Evolutionary conservation across 64 coral and sea anemone species (phyloP).

Genomic region (Acropora yongei): DNA sequence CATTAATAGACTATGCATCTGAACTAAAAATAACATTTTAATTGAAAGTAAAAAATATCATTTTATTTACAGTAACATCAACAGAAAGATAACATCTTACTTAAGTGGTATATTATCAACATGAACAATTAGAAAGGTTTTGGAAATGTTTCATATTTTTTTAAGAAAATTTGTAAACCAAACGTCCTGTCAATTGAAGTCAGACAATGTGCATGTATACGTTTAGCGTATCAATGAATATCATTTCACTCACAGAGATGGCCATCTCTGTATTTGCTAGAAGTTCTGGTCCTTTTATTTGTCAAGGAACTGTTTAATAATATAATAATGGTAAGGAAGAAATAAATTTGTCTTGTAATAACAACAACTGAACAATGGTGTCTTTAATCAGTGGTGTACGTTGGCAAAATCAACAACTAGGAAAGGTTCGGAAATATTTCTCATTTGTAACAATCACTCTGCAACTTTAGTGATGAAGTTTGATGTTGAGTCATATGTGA

Average conservation of each 20-base stretch:
- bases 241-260: slow-evolving; percentile 19
- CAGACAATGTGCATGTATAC: neutral
- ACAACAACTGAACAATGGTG: neutral
- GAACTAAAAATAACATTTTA: too few species aligned
- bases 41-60: neutral
- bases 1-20: too few species aligned
- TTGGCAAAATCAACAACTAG: slow-evolving; percentile 3
- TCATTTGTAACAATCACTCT: slow-evolving; percentile 11
- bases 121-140: neutral
- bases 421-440: slow-evolving; percentile 2
- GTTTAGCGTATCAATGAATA: slow-evolving; percentile 46
- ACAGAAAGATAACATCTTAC: neutral
- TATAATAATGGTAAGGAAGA: neutral
- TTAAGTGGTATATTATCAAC: slow-evolving; percentile 14
- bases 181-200: neutral
- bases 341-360: neutral
- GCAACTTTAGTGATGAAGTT: slow-evolving; percentile 28
- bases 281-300: slow-evolving; percentile 44
- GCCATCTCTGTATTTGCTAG: neutral
- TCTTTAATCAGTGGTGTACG: neutral
- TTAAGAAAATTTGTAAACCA: slow-evolving; percentile 10
- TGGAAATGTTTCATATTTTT: slow-evolving; percentile 11
- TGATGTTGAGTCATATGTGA: slow-evolving; percentile 28
- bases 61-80: neutral
- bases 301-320: slow-evolving; percentile 12